phyloP scores from a whole-genome alignment of 2,113 vertebrate species.

The Gallinago undulata region DNA sequence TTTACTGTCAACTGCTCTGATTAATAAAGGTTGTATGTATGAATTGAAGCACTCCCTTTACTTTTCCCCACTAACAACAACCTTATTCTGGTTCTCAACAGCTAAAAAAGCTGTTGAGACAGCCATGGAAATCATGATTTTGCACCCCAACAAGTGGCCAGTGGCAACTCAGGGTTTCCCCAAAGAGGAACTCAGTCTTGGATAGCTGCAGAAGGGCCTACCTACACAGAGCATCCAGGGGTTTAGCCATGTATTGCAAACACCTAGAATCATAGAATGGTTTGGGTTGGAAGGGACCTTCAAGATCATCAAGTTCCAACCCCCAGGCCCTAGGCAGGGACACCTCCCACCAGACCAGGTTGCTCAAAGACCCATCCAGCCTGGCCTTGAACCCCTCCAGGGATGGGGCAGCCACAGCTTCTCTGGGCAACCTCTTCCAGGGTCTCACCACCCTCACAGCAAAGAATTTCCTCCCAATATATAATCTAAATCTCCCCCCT shows the following conservation, averaged over 20 bases:
- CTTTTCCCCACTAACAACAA: background rate
- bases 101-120: background rate
- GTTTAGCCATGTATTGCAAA: background rate
- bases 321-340: no score
- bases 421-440: no score
- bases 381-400: no score
- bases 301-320: no score
- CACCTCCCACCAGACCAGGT: no score
- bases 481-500: no score
- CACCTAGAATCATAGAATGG: no score
- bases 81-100: background rate
- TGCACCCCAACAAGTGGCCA: background rate
- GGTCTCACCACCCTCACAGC: no score
- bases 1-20: background rate
- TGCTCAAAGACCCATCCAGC: no score
- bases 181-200: background rate
- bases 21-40: constrained; percentile 49
- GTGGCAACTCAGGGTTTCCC: background rate
- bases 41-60: background rate
- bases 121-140: background rate
- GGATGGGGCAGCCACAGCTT: no score
- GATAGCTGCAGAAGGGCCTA: background rate
- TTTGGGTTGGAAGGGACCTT: no score
- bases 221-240: background rate
- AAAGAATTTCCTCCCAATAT: no score